Conservation (phyloP, 2,888 invertebrate genomes). For the Desoria tigrina region DNA sequence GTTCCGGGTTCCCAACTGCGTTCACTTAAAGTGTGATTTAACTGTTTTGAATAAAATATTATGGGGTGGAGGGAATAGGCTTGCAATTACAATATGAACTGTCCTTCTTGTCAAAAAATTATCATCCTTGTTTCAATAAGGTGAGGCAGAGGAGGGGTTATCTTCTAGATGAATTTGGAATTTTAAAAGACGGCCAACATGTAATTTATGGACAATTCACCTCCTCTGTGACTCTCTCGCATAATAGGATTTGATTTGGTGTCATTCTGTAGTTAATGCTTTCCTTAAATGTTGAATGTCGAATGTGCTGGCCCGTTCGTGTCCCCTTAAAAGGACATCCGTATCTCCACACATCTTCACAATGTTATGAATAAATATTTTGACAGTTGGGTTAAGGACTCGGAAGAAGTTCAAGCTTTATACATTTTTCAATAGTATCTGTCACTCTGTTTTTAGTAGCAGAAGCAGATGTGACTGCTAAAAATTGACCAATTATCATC, state of each 20-base stretch:
- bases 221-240: neutral
- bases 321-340: neutral
- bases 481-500: too few species aligned
- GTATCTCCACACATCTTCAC: neutral
- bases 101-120: neutral
- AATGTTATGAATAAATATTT: constrained; percentile 9
- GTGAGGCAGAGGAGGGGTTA: neutral
- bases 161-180: too few species aligned
- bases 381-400: neutral
- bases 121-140: constrained; percentile 10
- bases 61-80: neutral
- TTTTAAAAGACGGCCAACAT: neutral
- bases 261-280: constrained; percentile 9
- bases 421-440: too few species aligned
- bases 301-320: neutral
- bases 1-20: constrained; percentile 24
- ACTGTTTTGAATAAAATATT: constrained; percentile 1
- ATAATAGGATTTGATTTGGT: constrained; percentile 21
- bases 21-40: constrained; percentile 11
- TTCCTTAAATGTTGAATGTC: neutral
- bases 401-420: too few species aligned
- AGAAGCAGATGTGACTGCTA: too few species aligned
- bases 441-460: too few species aligned
- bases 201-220: constrained; percentile 2
- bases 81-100: neutral